phyloP scores from a whole-genome alignment of 2,113 vertebrate genomes.

The Lota lota region DNA sequence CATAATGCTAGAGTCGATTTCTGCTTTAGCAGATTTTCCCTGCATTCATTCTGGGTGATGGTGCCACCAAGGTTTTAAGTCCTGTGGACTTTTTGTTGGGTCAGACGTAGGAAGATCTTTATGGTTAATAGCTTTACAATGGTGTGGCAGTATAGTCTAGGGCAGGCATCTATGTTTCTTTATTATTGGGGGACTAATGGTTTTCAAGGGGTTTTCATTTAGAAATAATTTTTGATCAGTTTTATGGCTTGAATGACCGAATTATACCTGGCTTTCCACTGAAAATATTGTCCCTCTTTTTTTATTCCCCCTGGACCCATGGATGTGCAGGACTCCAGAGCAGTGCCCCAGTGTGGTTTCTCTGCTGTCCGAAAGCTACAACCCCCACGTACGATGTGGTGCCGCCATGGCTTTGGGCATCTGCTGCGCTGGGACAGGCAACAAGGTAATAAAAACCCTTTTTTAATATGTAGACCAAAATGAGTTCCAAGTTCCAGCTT shows the following conservation, averaged over 20 bases:
- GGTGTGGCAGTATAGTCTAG: not conserved
- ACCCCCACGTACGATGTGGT: slow-evolving; percentile 95
- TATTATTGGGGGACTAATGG: not conserved
- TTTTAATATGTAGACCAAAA: too few species aligned
- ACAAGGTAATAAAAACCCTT: slow-evolving; percentile 79
- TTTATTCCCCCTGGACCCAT: not conserved
- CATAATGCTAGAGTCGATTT: too few species aligned
- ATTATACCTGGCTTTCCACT: not conserved
- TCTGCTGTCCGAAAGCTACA: slow-evolving; percentile 96
- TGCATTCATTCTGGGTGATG: too few species aligned
- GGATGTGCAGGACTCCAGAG: slow-evolving; percentile 85
- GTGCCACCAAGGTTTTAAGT: too few species aligned
- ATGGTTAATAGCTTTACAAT: not conserved
- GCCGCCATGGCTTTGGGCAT: slow-evolving; percentile 97
- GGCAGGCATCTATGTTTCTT: not conserved
- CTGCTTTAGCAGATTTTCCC: too few species aligned
- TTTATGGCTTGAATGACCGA: not conserved
- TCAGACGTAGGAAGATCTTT: not conserved
- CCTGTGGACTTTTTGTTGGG: not conserved
- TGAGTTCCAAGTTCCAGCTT: too few species aligned
- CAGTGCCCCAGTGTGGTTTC: slow-evolving; percentile 98
- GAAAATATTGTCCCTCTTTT: not conserved
- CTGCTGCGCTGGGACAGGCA: slow-evolving; percentile 97
- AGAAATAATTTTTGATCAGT: not conserved
- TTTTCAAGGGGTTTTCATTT: not conserved